phyloP scores from a whole-genome alignment of 2,888 invertebrate genomes.

The Octonoba sinensis region DNA sequence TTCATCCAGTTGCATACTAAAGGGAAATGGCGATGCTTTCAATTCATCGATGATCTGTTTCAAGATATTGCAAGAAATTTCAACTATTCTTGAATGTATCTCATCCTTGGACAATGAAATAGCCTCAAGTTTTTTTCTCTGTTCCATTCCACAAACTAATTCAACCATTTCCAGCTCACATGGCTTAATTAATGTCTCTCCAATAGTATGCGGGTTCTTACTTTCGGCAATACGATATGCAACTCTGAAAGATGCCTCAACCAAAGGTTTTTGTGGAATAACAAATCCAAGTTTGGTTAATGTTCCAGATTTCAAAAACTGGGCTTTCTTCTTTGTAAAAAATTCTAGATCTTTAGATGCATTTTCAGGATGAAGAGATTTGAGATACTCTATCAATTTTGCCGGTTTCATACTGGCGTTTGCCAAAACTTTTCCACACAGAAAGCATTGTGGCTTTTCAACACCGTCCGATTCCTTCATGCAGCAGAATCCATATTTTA shows the following conservation, averaged over 20 bases:
- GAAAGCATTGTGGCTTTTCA: slow-evolving; percentile 53
- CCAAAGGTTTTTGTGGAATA: too few species aligned
- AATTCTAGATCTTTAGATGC: too few species aligned
- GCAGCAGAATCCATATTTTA: slow-evolving; percentile 54
- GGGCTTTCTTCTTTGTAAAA: too few species aligned
- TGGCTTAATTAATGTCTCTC: too few species aligned
- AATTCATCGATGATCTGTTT: slow-evolving; percentile 32
- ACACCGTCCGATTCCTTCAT: slow-evolving; percentile 46
- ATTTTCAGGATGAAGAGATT: slow-evolving; percentile 48
- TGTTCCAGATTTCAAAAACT: too few species aligned
- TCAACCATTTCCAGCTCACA: too few species aligned
- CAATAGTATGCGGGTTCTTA: too few species aligned
- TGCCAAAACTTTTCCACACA: slow-evolving; percentile 44
- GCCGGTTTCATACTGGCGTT: slow-evolving; percentile 53
- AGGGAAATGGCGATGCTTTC: slow-evolving; percentile 31
- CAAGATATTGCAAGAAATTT: slow-evolving; percentile 42
- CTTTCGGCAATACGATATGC: too few species aligned
- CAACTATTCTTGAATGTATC: slow-evolving; percentile 35
- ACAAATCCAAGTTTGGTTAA: too few species aligned
- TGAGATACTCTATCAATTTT: slow-evolving; percentile 39
- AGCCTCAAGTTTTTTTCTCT: too few species aligned
- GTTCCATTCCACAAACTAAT: too few species aligned
- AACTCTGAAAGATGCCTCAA: too few species aligned
- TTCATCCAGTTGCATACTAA: slow-evolving; percentile 68
- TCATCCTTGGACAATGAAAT: slow-evolving; percentile 36